Conservation (phyloP, 2,888 invertebrate species). For the Escarpia spicata region DNA sequence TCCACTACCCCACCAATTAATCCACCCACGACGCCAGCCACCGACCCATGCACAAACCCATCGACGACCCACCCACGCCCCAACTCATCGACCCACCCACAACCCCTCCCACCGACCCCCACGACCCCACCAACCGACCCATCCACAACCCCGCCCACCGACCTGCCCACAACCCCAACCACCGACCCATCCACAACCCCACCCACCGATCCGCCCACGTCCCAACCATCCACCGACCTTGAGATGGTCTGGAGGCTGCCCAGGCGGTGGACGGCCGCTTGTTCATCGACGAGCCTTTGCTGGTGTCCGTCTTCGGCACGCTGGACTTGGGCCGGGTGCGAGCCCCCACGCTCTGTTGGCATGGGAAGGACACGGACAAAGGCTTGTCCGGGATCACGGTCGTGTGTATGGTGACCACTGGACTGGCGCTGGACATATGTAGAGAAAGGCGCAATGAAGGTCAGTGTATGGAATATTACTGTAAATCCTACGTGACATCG, state of each 20-base stretch:
- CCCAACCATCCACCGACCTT: background rate
- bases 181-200: background rate
- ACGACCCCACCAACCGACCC: too few species aligned
- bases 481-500: too few species aligned
- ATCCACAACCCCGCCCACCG: background rate
- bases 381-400: slow-evolving; percentile 12
- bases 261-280: slow-evolving; percentile 24
- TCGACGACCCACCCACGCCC: too few species aligned
- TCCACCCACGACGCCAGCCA: too few species aligned
- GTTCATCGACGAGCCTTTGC: background rate
- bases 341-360: background rate
- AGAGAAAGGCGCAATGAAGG: background rate
- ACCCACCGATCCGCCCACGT: background rate
- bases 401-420: background rate
- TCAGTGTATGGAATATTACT: background rate
- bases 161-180: background rate
- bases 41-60: too few species aligned
- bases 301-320: background rate
- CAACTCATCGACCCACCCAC: background rate
- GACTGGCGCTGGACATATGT: slow-evolving; percentile 13
- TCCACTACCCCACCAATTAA: too few species aligned
- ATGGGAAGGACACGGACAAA: slow-evolving; percentile 17
- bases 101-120: too few species aligned
- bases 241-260: background rate
- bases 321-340: slow-evolving; percentile 18